Evolutionary conservation across 2,113 vertebrate genomes (phyloP), one percentile per base, ranked within the genome.

Genomic region (Mastomys coucha): DNA sequence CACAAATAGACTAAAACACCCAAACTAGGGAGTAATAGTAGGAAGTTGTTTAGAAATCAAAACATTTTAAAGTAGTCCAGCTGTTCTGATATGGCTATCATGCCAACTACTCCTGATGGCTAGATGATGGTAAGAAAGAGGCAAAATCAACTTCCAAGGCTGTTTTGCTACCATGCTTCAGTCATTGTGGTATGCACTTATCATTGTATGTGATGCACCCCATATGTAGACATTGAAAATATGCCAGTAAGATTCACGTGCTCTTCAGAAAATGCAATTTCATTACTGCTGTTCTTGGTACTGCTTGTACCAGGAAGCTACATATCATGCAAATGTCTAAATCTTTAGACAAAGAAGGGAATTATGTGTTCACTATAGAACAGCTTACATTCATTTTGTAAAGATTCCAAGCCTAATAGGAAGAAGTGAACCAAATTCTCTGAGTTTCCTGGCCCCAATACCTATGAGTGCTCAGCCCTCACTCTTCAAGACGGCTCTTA

Each of bases 41-140:
- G 95, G 70, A 97, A 72, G 95, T 88, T 96, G 77, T 72, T 96
- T 89, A 90, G 88, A 53, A 94, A 90, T 73, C 84, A 97, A 92
- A 97, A 91, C 42, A 82, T 63, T 94, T 96, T 91, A 49, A 97
- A 96, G 95, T 60, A 96, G 51, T 63, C 49, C 95, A 94, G 91
- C 94, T 96, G 96, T 58, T 89, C 91, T 90, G 88, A 93, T 96
- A 86, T 0, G 51, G 86, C 88, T 96, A 88, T 93, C 94, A 85
- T 33, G 75, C 60, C 89, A 93, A 92, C 80, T 87, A 72, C 95
- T 97, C 84, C 88, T 77, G 86, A 96, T 80, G 63, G 53, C 53
- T 77, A 72, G 67, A 89, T 95, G 84, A 91, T 56, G 65, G 92
- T 39, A 93, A 85, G 87, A 97, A 93, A 85, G 87, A 96, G 45